A percentile compares a stretch with the other conserved stretches of the same genome.
These are phyloP conservation scores for zebrafish (Danio rerio) DNA, from an alignment of 2,113 vertebrate species.

Conservation along the genomic window GRCz12tu NC_133200.1:39716001-39716500, in stretches of 20 bases:
- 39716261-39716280: background rate
- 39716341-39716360: too few relatives aligned
- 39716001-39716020: conserved; percentile 64
- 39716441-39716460: too few relatives aligned
- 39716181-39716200: background rate
- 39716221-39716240: background rate
- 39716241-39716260: background rate
- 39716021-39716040: conserved; percentile 65
- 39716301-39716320: background rate
- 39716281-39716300: conserved; percentile 1
- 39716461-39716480: too few relatives aligned
- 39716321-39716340: background rate
- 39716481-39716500: too few relatives aligned
- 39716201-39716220: conserved; percentile 6
- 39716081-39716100: conserved; percentile 47
- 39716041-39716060: conserved; percentile 42
- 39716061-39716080: conserved; percentile 51
- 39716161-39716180: background rate
- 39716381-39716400: too few relatives aligned
- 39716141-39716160: conserved; percentile 45
- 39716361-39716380: too few relatives aligned
- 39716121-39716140: conserved; percentile 28
- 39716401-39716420: too few relatives aligned
- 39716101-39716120: conserved; percentile 32
- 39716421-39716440: too few relatives aligned